These are phyloP conservation scores for Disparrhopalites patrizii DNA, from an alignment of 2,888 invertebrate genomes.

Conservation along the genomic window DNA sequence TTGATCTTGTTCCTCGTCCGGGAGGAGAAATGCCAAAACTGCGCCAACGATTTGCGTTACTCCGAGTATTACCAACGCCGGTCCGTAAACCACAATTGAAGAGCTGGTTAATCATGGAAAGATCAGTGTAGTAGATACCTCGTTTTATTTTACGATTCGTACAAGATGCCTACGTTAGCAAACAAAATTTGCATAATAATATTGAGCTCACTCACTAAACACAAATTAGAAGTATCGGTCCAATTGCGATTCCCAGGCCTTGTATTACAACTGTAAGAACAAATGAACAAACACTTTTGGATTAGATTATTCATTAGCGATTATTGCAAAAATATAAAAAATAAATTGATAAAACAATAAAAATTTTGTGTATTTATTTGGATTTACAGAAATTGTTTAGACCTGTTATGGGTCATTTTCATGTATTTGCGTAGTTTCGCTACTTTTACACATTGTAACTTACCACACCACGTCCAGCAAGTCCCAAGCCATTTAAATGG, in stretches of 20 bases:
- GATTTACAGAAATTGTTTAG: too few relatives aligned
- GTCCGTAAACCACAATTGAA: conserved; percentile 24
- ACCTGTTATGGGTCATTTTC: too few relatives aligned
- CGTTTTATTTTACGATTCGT: too few relatives aligned
- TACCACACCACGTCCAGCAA: conserved; percentile 29
- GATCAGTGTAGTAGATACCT: neutral
- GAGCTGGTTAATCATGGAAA: conserved; percentile 10
- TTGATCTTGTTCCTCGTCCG: conserved; percentile 35
- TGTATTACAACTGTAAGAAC: conserved; percentile 10
- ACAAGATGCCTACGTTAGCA: too few relatives aligned
- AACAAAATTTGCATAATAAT: neutral
- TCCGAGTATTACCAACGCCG: conserved; percentile 32
- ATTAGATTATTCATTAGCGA: too few relatives aligned
- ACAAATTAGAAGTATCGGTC: conserved; percentile 19
- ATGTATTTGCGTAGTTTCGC: too few relatives aligned
- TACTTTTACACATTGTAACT: too few relatives aligned
- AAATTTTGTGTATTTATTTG: too few relatives aligned
- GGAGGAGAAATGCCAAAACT: conserved; percentile 35
- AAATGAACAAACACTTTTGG: neutral
- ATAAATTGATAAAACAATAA: too few relatives aligned
- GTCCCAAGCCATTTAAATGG: conserved; percentile 25
- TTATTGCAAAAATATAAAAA: too few relatives aligned
- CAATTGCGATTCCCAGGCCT: conserved; percentile 23
- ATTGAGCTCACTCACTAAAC: neutral
- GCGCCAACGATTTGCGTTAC: conserved; percentile 36